These are phyloP conservation scores for Lacanobia oleracea DNA, from an alignment of 2,888 invertebrate species.

Conservation along the genomic window DNA sequence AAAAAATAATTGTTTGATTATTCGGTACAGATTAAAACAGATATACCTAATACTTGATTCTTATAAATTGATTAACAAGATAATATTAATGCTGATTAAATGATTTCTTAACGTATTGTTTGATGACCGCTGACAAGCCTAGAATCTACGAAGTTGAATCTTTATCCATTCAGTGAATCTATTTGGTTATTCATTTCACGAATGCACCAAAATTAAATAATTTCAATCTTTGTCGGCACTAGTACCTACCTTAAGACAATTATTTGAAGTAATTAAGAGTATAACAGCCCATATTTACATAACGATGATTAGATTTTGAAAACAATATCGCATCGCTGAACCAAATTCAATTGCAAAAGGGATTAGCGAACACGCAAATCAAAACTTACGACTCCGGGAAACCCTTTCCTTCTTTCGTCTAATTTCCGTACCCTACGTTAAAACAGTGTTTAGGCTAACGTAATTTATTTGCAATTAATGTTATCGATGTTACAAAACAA, in stretches of 20 bases:
- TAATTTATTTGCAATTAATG: slow-evolving; percentile 84
- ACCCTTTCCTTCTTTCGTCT: slow-evolving; percentile 26
- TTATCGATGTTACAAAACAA: slow-evolving; percentile 78
- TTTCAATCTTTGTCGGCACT: background rate
- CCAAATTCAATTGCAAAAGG: slow-evolving; percentile 39
- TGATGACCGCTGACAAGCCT: background rate
- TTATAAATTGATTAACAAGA: background rate
- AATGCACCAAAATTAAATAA: background rate
- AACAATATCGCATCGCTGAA: slow-evolving; percentile 12
- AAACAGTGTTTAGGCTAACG: slow-evolving; percentile 68
- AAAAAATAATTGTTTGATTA: too few species aligned
- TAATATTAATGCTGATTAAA: background rate
- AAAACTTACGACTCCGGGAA: slow-evolving; percentile 44
- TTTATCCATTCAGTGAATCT: background rate
- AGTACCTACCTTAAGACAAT: background rate
- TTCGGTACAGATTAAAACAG: too few species aligned
- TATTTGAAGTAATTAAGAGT: background rate
- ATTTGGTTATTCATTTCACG: background rate
- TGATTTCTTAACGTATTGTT: background rate
- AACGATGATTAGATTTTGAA: slow-evolving; percentile 40
- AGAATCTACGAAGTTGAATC: background rate
- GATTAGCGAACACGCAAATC: slow-evolving; percentile 63
- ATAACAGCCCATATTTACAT: slow-evolving; percentile 18
- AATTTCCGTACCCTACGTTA: slow-evolving; percentile 71
- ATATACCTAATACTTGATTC: too few species aligned